Conservation (phyloP, 2,113 vertebrate species). For the Coryphaenoides rupestris region DNA sequence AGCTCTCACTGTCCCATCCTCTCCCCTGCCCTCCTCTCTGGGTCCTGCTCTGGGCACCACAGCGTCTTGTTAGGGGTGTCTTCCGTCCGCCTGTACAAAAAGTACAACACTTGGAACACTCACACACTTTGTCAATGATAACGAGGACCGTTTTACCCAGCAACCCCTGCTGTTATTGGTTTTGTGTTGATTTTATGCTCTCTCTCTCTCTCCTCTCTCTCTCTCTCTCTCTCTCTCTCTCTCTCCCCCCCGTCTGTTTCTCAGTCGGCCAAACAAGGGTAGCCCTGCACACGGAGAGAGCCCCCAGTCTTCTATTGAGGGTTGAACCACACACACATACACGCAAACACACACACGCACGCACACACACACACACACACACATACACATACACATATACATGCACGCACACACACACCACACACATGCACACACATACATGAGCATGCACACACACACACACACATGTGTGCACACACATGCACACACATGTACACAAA, state of each 20-base stretch:
- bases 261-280: constrained; percentile 57
- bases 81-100: too few relatives aligned
- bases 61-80: too few relatives aligned
- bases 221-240: background rate
- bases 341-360: constrained; percentile 2
- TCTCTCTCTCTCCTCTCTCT: constrained; percentile 12
- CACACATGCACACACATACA: background rate
- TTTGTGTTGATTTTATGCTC: too few relatives aligned
- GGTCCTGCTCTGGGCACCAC: too few relatives aligned
- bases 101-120: too few relatives aligned
- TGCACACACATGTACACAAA: too few relatives aligned
- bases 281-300: constrained; percentile 64
- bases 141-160: too few relatives aligned
- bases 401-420: background rate
- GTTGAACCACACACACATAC: constrained; percentile 23
- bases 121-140: too few relatives aligned
- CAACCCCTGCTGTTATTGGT: too few relatives aligned
- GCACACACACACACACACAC: background rate
- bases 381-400: background rate
- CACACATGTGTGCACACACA: background rate
- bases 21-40: too few relatives aligned
- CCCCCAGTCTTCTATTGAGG: constrained; percentile 58
- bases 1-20: too few relatives aligned
- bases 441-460: background rate
- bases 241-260: background rate